These are phyloP conservation scores for Cerastis leucographa DNA, from an alignment of 2,888 invertebrate species.

Conservation along the genomic window DNA sequence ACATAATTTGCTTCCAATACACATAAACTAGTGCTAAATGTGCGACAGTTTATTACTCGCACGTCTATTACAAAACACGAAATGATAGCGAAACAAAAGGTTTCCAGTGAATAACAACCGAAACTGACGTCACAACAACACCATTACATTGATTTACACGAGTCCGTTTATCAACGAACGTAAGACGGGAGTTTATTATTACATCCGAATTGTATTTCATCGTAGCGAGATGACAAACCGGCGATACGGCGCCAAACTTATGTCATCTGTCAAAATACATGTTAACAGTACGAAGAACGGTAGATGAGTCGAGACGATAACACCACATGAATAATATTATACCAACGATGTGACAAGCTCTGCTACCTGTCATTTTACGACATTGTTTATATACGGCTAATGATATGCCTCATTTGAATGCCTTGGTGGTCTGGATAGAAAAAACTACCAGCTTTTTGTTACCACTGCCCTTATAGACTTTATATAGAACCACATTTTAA, in stretches of 20 bases:
- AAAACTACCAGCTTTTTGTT: slow-evolving; percentile 77
- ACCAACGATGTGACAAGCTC: slow-evolving; percentile 83
- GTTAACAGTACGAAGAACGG: slow-evolving; percentile 85
- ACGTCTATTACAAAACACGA: slow-evolving; percentile 46
- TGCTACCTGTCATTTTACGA: slow-evolving; percentile 88
- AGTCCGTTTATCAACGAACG: slow-evolving; percentile 82
- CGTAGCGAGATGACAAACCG: slow-evolving; percentile 83
- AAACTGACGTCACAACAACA: slow-evolving; percentile 66
- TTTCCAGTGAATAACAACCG: slow-evolving; percentile 57
- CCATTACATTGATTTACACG: slow-evolving; percentile 85
- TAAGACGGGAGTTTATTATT: slow-evolving; percentile 90
- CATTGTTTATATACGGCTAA: slow-evolving; percentile 87
- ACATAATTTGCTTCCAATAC: slow-evolving; percentile 34
- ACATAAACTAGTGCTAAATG: slow-evolving; percentile 13
- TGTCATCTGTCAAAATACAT: slow-evolving; percentile 91
- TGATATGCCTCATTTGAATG: slow-evolving; percentile 88
- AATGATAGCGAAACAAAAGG: slow-evolving; percentile 62
- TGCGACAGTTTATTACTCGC: slow-evolving; percentile 27
- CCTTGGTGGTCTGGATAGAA: slow-evolving; percentile 87
- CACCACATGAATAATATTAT: slow-evolving; percentile 81
- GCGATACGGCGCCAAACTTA: slow-evolving; percentile 88
- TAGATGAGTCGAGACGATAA: slow-evolving; percentile 79
- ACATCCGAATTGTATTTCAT: slow-evolving; percentile 88
- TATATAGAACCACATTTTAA: slow-evolving; percentile 39
- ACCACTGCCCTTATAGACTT: slow-evolving; percentile 45